Evolutionary conservation across 2,113 vertebrate species (phyloP).

Genomic region (Phocoena phocoena): DNA sequence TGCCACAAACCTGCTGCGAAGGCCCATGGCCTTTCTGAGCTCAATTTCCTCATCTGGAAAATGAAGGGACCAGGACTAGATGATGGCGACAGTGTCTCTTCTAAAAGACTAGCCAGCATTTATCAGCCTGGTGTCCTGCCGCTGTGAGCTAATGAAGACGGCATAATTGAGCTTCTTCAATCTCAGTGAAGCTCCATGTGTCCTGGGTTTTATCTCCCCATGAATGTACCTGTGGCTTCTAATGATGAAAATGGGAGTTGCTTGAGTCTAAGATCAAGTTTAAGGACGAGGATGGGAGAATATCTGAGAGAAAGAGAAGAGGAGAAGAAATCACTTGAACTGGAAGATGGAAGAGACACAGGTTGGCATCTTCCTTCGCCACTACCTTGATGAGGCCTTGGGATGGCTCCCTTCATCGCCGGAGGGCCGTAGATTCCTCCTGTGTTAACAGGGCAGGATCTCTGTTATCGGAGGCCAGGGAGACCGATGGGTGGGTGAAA

Average conservation of each 20-base stretch:
- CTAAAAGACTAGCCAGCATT: neutral
- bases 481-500: neutral
- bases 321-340: neutral
- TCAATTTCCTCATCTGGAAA: conserved; percentile 44
- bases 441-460: neutral
- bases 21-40: neutral
- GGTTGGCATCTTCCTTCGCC: neutral
- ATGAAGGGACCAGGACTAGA: neutral
- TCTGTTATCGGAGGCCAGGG: neutral
- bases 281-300: neutral
- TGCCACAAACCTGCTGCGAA: neutral
- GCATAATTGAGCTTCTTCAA: neutral
- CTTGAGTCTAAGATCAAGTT: neutral
- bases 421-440: neutral
- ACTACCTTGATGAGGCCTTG: neutral
- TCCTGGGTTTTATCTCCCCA: neutral
- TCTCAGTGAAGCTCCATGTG: neutral
- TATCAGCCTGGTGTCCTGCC: neutral
- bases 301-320: neutral
- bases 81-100: neutral
- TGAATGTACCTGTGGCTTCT: neutral
- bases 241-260: neutral
- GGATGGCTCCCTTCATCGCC: neutral
- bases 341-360: neutral
- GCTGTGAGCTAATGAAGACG: conserved; percentile 43